A percentile compares a stretch with the other conserved stretches of the same genome.
phyloP scores from a whole-genome alignment of 2,888 invertebrate genomes.

The Dascillus cervinus region DNA sequence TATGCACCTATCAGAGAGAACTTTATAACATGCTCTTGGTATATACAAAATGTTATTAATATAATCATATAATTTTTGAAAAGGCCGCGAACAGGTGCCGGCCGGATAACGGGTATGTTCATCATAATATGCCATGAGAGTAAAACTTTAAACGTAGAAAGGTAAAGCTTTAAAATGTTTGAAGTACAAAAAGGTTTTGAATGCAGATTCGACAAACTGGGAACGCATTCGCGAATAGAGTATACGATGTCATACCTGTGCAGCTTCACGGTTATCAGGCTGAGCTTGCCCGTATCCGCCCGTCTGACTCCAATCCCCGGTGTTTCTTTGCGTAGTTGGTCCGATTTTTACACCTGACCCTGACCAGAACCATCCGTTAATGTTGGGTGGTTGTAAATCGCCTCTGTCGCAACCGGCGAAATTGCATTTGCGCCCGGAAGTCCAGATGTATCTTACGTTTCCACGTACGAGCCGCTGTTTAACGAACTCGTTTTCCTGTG shows the following conservation, averaged over 20 bases:
- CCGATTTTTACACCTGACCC: constrained; percentile 89
- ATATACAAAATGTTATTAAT: too few species aligned
- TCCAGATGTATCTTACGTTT: constrained; percentile 79
- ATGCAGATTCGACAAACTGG: too few species aligned
- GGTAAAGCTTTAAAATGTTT: too few species aligned
- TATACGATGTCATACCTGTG: constrained; percentile 55
- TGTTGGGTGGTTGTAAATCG: constrained; percentile 76
- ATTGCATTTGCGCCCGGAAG: constrained; percentile 86
- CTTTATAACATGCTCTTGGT: too few species aligned
- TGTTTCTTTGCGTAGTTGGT: constrained; percentile 78
- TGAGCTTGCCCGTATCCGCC: constrained; percentile 83
- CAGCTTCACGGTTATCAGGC: constrained; percentile 85
- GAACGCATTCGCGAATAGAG: too few species aligned
- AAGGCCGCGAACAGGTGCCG: too few species aligned
- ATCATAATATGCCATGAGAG: too few species aligned
- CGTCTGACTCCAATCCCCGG: constrained; percentile 85
- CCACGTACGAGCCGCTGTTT: constrained; percentile 80
- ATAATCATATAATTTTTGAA: too few species aligned
- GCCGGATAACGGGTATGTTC: too few species aligned
- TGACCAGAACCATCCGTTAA: constrained; percentile 92
- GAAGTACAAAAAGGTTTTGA: too few species aligned
- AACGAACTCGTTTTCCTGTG: constrained; percentile 85
- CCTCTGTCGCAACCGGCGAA: constrained; percentile 82
- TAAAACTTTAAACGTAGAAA: too few species aligned
- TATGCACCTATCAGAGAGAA: too few species aligned